A percentile compares a stretch with the other conserved stretches of the same genome.
Conservation (phyloP, 2,888 invertebrate genomes). For the Ophion ellenae region DNA sequence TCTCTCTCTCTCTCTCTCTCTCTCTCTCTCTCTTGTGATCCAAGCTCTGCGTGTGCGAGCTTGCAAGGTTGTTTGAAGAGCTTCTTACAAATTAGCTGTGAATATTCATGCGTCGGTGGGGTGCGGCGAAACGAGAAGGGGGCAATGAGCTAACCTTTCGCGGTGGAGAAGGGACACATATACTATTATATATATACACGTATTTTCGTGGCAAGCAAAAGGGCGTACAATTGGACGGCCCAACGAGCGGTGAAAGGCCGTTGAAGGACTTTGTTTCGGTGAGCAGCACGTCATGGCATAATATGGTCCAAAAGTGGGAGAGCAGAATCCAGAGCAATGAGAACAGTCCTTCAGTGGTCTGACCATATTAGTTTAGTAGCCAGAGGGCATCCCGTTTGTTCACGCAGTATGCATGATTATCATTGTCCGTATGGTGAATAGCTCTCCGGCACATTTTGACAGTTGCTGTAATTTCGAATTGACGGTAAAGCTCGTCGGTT, state of each 20-base stretch:
- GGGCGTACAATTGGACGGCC: conserved; percentile 6
- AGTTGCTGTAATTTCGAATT: background rate
- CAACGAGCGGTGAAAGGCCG: background rate
- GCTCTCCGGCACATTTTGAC: background rate
- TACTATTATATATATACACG: background rate
- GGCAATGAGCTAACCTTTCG: conserved; percentile 59
- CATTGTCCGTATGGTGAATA: background rate
- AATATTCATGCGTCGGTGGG: conserved; percentile 79
- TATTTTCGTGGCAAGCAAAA: background rate
- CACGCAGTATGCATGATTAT: conserved; percentile 12
- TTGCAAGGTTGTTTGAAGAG: conserved; percentile 78
- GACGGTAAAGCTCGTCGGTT: background rate
- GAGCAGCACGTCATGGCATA: conserved; percentile 16
- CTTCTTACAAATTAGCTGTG: conserved; percentile 82
- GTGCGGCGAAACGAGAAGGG: conserved; percentile 68
- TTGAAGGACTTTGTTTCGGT: background rate
- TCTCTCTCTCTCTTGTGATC: conserved; percentile 7
- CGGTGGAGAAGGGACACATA: conserved; percentile 26
- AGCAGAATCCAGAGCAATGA: conserved; percentile 35
- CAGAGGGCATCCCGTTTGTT: background rate
- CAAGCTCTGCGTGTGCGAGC: conserved; percentile 42
- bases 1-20: conserved; percentile 32
- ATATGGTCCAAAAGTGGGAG: conserved; percentile 43
- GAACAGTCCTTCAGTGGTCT: conserved; percentile 23
- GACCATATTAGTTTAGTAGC: conserved; percentile 45